Evolutionary conservation across 2,113 vertebrate species (phyloP), one percentile per base, ranked within the genome.

Genomic region (human): DNA sequence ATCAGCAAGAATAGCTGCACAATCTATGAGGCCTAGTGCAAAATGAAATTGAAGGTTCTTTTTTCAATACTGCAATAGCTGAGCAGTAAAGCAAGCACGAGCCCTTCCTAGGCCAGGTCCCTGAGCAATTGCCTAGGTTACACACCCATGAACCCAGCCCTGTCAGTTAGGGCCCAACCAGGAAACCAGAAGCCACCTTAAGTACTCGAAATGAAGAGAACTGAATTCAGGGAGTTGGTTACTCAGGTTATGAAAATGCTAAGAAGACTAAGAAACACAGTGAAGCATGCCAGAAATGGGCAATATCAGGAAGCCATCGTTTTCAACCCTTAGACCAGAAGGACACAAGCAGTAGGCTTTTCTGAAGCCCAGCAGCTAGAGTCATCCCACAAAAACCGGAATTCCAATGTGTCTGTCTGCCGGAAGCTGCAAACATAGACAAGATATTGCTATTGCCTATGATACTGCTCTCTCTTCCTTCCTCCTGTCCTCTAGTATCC

Each of bases 21-120:
- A 9, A 27, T 5, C 6, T 18, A 1, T 25, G 23, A 4, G 11
- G 22, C 23, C 16, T 2, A 1, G 13, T 22, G 32, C 30, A 22
- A 70, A 57, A 4, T 3, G 2, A 66, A 25, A 48, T 23, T 48
- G 7, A 9, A 43, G 83, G 30, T 10, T 35, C 45, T 94, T 8
- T 64, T 20, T 10, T 52, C 35, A 70, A 12, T 8, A 23, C 5
- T 8, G 48, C 25, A 52, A 59, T 3, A 68, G 17, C 9, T 4
- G 18, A 52, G 2, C 14, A 8, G 52, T 30, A 17, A 84, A 20
- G 18, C 20, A 70, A 20, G 64, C 43, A 4, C 0, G 1, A 23
- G n/a, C 8, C 25, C 40, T 18, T 35, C 18, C 2, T 35, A 52
- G 52, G 50, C 18, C 5, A 0, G 32, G 27, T 17, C 2, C 52